Percentiles rank a stretch among this genome's conserved stretches.
phyloP scores from a whole-genome alignment of 2,888 invertebrate species.

The Girardia tigrina region DNA sequence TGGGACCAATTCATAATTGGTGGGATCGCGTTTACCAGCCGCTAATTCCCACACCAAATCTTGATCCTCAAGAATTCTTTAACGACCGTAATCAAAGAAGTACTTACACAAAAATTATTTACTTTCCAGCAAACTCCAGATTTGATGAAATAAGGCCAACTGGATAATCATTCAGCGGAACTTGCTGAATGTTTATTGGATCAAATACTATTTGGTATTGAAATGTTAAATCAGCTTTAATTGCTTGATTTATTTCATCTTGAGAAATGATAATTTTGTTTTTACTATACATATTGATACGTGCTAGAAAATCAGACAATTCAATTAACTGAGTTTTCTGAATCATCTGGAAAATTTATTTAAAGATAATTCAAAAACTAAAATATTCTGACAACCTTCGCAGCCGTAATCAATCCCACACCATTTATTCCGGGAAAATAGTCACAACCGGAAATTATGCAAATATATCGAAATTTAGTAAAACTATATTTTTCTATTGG shows the following conservation, averaged over 20 bases:
- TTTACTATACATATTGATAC: conserved; percentile 51
- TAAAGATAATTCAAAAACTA: too few species aligned
- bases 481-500: conserved; percentile 56
- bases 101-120: conserved; percentile 21
- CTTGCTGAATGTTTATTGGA: conserved; percentile 61
- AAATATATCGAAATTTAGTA: conserved; percentile 81
- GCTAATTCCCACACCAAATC: too few species aligned
- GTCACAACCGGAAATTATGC: conserved; percentile 93
- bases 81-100: too few species aligned
- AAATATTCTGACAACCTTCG: conserved; percentile 54
- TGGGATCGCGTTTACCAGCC: too few species aligned
- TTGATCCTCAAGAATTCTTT: too few species aligned
- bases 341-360: conserved; percentile 3
- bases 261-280: conserved; percentile 63
- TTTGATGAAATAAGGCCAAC: conserved; percentile 57
- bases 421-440: conserved; percentile 73
- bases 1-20: too few species aligned
- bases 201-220: conserved; percentile 80
- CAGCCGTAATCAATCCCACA: conserved; percentile 76
- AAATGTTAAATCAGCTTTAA: conserved; percentile 79
- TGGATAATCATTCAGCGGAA: conserved; percentile 61
- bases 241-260: conserved; percentile 71
- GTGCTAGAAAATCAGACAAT: background rate
- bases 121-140: conserved; percentile 56
- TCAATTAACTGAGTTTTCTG: conserved; percentile 20